These are phyloP conservation scores for Okamejei kenojei DNA, from an alignment of 2,797 vertebrate species.

Conservation along the genomic window DNA sequence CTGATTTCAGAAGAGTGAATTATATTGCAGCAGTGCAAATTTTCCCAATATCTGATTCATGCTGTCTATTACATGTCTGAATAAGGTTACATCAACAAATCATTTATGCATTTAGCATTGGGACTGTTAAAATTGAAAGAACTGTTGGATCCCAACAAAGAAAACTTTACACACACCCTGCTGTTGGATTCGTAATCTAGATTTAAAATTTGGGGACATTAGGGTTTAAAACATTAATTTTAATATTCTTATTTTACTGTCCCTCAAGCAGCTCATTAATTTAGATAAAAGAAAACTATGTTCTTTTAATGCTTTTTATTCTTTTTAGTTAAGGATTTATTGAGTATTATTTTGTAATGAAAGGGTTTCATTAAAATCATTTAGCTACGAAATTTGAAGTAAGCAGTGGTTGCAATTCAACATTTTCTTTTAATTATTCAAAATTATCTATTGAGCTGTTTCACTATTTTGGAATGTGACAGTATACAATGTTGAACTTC, in stretches of 20 bases:
- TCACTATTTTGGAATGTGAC: not conserved
- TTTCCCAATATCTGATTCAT: not conserved
- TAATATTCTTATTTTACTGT: not conserved
- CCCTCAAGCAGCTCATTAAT: not conserved
- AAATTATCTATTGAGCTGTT: not conserved
- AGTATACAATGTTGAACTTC: not conserved
- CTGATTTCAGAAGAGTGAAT: not conserved
- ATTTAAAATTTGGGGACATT: not conserved
- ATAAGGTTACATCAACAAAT: not conserved
- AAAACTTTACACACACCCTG: not conserved
- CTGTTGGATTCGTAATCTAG: not conserved
- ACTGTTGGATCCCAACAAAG: not conserved
- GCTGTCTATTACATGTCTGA: not conserved
- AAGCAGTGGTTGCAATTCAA: not conserved
- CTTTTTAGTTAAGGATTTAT: not conserved
- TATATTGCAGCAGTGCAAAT: not conserved
- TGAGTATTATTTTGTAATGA: not conserved
- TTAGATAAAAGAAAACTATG: not conserved
- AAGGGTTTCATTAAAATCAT: not conserved
- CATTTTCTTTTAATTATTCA: not conserved
- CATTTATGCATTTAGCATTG: not conserved
- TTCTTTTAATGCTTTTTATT: not conserved
- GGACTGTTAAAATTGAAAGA: not conserved
- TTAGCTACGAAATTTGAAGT: constrained; percentile 13
- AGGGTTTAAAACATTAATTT: not conserved